A percentile compares a stretch with the other conserved stretches of the same genome.
These are phyloP conservation scores for Microctenopoma stevenorrisi DNA, from an alignment of 2,797 vertebrate genomes.

Conservation along the genomic window DNA sequence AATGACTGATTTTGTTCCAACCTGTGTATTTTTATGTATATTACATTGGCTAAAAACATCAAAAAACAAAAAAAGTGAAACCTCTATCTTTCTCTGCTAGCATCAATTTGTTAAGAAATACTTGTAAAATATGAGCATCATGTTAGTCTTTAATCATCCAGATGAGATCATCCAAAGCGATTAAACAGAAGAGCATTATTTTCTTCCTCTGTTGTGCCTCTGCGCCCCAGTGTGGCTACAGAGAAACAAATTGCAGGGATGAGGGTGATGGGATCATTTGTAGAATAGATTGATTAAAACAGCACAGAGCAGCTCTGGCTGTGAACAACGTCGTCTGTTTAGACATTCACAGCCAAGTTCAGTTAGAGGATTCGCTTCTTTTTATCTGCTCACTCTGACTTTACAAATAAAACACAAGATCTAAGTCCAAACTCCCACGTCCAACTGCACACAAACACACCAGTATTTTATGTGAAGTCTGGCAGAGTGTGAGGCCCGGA, in stretches of 20 bases:
- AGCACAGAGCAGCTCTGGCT: conserved; percentile 7
- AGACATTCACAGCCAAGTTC: conserved; percentile 30
- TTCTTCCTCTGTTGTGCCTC: conserved; percentile 30
- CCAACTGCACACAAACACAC: conserved; percentile 1
- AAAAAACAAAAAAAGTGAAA: neutral
- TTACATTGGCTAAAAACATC: conserved; percentile 6
- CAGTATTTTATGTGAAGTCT: conserved; percentile 20
- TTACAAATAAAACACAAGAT: conserved; percentile 11
- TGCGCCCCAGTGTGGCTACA: conserved; percentile 1
- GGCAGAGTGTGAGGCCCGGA: conserved; percentile 25
- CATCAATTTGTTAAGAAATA: conserved; percentile 10
- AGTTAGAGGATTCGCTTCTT: conserved; percentile 14
- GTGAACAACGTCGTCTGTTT: conserved; percentile 24
- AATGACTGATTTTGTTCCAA: neutral
- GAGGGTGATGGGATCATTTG: conserved; percentile 33
- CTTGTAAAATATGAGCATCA: conserved; percentile 29
- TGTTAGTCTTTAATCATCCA: conserved; percentile 36
- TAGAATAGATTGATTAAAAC: conserved; percentile 24
- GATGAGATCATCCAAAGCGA: conserved; percentile 46
- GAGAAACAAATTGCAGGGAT: conserved; percentile 13
- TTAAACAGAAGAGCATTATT: conserved; percentile 29
- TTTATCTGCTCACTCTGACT: conserved; percentile 24
- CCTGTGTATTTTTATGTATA: neutral
- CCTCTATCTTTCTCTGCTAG: neutral
- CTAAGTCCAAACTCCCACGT: conserved; percentile 4